Evolutionary conservation across 1,140 invertebrate genomes (phyloP).

Genomic region (Vollenhovia emeryi): DNA sequence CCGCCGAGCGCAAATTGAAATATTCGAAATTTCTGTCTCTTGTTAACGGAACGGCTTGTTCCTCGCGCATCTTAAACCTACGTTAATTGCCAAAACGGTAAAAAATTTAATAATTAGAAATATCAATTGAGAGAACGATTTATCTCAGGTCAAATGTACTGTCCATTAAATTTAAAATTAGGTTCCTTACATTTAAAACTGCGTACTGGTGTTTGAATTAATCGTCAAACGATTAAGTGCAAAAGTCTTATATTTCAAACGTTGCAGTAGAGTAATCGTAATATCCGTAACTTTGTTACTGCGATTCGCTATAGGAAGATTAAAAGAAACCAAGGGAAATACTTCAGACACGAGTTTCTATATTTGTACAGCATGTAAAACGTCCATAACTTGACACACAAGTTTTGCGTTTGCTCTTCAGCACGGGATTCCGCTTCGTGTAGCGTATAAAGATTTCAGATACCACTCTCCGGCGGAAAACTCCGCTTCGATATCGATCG

Average conservation of each 20-base stretch:
- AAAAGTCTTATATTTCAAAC: neutral
- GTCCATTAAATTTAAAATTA: neutral
- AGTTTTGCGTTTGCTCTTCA: neutral
- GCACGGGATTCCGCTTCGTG: neutral
- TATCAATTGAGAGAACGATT: neutral
- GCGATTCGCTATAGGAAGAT: neutral
- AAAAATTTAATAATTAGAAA: neutral
- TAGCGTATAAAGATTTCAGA: slow-evolving; percentile 40
- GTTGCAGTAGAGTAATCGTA: neutral
- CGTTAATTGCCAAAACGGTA: neutral
- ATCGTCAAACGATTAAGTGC: neutral
- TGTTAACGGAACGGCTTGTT: neutral
- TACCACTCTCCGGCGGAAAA: slow-evolving; percentile 12
- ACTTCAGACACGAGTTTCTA: neutral
- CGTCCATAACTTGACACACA: neutral
- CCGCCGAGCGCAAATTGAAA: slow-evolving; percentile 13
- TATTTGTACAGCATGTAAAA: slow-evolving; percentile 23
- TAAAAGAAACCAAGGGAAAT: neutral
- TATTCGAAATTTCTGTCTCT: slow-evolving; percentile 15
- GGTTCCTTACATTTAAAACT: neutral
- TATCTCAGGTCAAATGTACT: neutral
- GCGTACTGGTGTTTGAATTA: neutral
- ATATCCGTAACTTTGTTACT: neutral
- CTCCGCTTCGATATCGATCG: slow-evolving; percentile 41
- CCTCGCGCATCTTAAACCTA: neutral